Evolutionary conservation across 2,113 vertebrate genomes (phyloP).

Genomic region (Misgurnus mizolepis): DNA sequence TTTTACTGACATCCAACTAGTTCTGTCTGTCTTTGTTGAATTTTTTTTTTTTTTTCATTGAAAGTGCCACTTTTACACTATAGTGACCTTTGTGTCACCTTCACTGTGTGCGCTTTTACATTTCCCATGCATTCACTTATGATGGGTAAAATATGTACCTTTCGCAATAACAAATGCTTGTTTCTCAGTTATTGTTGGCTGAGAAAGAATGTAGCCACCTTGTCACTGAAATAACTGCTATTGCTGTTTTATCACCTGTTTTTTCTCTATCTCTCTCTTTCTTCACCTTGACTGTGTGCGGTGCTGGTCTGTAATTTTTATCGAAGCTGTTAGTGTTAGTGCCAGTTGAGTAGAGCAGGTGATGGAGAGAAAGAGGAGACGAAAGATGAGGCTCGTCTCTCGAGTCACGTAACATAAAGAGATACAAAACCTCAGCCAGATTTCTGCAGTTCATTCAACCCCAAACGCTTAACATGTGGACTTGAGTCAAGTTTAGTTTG

Average conservation of each 20-base stretch:
- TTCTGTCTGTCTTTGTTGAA: neutral
- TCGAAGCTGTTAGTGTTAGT: conserved; percentile 81
- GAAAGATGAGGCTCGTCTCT: conserved; percentile 2
- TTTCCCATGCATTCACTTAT: conserved; percentile 66
- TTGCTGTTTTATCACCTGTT: conserved; percentile 66
- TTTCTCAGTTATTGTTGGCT: conserved; percentile 73
- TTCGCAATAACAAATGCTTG: conserved; percentile 71
- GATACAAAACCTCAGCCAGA: neutral
- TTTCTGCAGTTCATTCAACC: neutral
- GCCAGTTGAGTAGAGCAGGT: conserved; percentile 75
- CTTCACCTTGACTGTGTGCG: conserved; percentile 65
- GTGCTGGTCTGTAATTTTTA: conserved; percentile 77
- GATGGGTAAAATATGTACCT: conserved; percentile 75
- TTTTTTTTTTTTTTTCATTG: neutral
- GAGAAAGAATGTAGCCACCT: conserved; percentile 68
- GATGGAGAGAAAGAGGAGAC: conserved; percentile 66
- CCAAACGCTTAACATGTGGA: neutral
- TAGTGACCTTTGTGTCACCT: neutral
- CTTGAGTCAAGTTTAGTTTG: neutral
- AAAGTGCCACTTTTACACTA: neutral
- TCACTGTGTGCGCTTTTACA: conserved; percentile 54
- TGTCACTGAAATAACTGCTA: conserved; percentile 77
- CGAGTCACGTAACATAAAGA: neutral
- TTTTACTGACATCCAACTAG: neutral
- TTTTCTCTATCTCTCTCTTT: conserved; percentile 67